Evolutionary conservation across 1,140 invertebrate genomes (phyloP).

Genomic region (Proctacanthus coquilletti): DNA sequence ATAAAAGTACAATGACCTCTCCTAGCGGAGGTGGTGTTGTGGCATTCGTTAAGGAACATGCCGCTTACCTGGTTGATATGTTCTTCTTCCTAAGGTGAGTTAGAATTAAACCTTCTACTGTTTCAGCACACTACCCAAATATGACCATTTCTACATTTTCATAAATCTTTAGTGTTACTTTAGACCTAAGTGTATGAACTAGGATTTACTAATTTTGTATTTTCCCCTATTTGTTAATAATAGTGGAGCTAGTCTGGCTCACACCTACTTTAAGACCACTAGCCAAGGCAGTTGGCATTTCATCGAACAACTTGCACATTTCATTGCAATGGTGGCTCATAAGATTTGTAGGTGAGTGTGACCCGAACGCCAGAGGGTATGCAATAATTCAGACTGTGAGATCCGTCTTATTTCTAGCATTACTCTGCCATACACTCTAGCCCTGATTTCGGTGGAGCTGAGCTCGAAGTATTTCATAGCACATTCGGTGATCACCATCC

Average conservation of each 20-base stretch:
- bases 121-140: no score
- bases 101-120: no score
- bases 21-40: no score
- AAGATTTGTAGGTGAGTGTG: conserved; percentile 1
- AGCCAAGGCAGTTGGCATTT: conserved; percentile 5
- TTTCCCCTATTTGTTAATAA: not conserved
- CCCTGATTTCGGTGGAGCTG: conserved; percentile 5
- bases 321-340: not conserved
- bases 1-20: not conserved
- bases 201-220: not conserved
- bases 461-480: conserved; percentile 22
- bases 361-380: not conserved
- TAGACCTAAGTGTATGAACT: no score
- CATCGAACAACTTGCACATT: conserved; percentile 6
- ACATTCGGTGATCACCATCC: conserved; percentile 23
- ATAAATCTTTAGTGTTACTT: no score
- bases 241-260: conserved; percentile 7
- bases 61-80: conserved; percentile 7
- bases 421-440: conserved; percentile 8
- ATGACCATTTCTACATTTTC: no score
- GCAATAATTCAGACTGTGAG: not conserved
- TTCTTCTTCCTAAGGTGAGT: conserved; percentile 9
- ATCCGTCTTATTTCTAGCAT: conserved; percentile 6
- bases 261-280: conserved; percentile 5
- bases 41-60: not conserved